Base-by-base conservation (phyloP, 2,113 vertebrate species). In the Calidris pugnax region DNA sequence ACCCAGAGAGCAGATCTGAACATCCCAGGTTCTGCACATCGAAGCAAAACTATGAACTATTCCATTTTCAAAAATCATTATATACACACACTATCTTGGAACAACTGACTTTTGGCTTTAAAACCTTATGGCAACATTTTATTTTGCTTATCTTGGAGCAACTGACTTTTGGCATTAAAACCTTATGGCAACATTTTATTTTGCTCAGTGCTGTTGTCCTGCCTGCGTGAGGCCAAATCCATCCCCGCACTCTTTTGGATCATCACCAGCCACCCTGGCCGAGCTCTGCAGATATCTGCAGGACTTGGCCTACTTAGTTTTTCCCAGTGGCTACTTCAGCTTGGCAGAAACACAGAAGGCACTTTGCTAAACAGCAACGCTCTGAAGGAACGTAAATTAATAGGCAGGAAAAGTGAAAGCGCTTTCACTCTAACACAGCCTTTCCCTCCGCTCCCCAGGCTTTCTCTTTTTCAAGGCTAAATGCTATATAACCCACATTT, bases 301-400 rank as follows among this genome's bases (percentile, higher is more conserved):
- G 90, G 43, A 82, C 89, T 92, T 97, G 95, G 92, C 95, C 92
- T 96, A 95, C 67, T 95, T 90, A 95, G n/a, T 66, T 94, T 92
- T 96, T 94, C 94, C 95, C 96, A 89, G 89, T 1, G 1, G 92
- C 87, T 72, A 79, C 89, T 95, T 94, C 74, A 87, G 63, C 81
- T 93, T 97, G 94, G 96, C 96, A 95, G 69, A 76, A 79, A 55
- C 4, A 45, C 92, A 95, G 88, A 87, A 91, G 81, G 86, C 92
- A 95, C 94, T 97, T 85, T 77, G 77, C 87, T 95, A 94, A 96
- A 89, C 43, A 91, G 88, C 69, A 95, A n/a, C 1, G 11, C 77
- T 92, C 64, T 4, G 33, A 95, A 91, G 63, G 66, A 88, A 92
- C 6, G 3, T 37, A 95, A 97, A 97, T 96, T 95, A 97, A 96